These are phyloP conservation scores for Girardinus metallicus DNA, from an alignment of 2,797 vertebrate genomes.

Conservation along the genomic window DNA sequence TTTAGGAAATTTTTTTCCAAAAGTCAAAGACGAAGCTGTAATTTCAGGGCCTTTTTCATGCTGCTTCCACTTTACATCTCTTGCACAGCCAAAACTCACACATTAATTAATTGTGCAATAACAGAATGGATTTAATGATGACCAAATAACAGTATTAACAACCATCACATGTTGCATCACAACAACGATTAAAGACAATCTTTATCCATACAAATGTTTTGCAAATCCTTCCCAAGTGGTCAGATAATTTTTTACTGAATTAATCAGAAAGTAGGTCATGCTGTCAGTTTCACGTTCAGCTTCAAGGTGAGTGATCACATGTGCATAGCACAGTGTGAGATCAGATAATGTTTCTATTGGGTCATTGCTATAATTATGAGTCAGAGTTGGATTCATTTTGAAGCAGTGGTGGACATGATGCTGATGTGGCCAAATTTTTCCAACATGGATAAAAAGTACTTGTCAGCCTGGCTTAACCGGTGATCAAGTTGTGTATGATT, in stretches of 20 bases:
- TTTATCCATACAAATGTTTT: background rate
- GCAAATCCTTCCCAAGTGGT: background rate
- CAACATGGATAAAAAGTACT: background rate
- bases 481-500: background rate
- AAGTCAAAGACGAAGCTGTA: background rate
- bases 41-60: background rate
- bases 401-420: background rate
- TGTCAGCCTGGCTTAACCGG: background rate
- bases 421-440: background rate
- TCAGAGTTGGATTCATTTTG: background rate
- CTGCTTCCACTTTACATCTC: background rate
- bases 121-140: background rate
- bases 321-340: background rate
- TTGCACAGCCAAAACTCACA: background rate
- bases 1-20: background rate
- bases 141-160: background rate
- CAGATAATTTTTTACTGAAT: background rate
- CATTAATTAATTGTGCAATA: background rate
- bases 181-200: background rate
- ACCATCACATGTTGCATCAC: background rate
- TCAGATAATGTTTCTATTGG: background rate
- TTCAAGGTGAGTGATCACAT: background rate
- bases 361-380: background rate
- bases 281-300: background rate
- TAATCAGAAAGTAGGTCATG: slow-evolving; percentile 1